Percentiles rank a stretch among this genome's conserved stretches.
These are phyloP conservation scores for Sebastes vulpes DNA, from an alignment of 2,797 vertebrate genomes.

Conservation along the genomic window DNA sequence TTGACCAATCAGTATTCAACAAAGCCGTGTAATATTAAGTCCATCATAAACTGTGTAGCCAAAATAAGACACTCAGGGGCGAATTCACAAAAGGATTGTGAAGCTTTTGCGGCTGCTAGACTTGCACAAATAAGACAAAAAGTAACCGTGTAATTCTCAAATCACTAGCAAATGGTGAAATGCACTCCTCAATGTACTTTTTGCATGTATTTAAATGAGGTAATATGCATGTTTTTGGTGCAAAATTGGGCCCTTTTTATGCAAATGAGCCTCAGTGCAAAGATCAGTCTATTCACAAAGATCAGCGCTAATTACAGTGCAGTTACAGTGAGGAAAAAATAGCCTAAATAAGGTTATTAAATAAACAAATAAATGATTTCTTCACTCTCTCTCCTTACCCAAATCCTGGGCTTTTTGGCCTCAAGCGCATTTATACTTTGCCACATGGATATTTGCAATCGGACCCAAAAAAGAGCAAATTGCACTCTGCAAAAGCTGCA, in stretches of 20 bases:
- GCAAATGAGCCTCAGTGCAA: neutral
- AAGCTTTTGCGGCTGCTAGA: neutral
- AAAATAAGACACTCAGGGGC: neutral
- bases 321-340: neutral
- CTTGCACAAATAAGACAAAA: neutral
- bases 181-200: neutral
- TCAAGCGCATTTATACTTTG: neutral
- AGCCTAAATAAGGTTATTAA: neutral
- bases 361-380: neutral
- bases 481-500: neutral
- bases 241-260: neutral
- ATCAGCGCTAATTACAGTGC: neutral
- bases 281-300: neutral
- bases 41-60: neutral
- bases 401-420: too few relatives aligned
- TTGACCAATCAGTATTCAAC: too few relatives aligned
- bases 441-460: neutral
- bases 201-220: neutral
- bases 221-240: neutral
- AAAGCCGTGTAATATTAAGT: too few relatives aligned
- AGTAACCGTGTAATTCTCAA: neutral
- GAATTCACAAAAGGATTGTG: neutral
- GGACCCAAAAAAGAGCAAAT: neutral
- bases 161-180: neutral
- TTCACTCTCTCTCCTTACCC: neutral